Conservation (phyloP, 1,140 invertebrate species). For the Daktulosphaira vitifoliae region DNA sequence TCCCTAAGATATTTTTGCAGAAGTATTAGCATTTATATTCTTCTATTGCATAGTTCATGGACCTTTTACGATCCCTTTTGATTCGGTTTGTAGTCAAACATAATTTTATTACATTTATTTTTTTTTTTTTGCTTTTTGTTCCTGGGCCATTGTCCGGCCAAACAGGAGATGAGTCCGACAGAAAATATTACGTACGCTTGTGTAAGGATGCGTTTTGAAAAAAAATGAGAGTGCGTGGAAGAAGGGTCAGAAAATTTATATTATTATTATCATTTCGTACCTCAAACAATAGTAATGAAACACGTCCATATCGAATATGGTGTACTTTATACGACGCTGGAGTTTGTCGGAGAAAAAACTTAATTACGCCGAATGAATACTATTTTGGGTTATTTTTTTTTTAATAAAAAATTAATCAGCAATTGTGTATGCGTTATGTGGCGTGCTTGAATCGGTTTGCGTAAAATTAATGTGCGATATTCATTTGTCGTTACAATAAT, state of each 20-base stretch:
- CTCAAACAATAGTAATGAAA: conserved; percentile 7
- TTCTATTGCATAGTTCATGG: not conserved
- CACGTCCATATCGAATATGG: conserved; percentile 11
- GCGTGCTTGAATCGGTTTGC: not conserved
- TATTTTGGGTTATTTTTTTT: conserved; percentile 3
- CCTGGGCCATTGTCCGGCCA: conserved; percentile 5
- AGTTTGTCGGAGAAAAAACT: not conserved
- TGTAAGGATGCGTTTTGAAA: not conserved
- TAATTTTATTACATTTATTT: conserved; percentile 6
- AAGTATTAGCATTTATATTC: conserved; percentile 31
- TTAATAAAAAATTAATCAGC: conserved; percentile 18
- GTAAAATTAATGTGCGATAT: conserved; percentile 21
- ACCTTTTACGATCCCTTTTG: conserved; percentile 30
- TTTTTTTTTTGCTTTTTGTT: not conserved
- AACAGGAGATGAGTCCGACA: not conserved
- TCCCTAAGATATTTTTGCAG: conserved; percentile 13
- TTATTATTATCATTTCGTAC: not conserved
- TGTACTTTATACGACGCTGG: conserved; percentile 6
- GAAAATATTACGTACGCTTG: not conserved
- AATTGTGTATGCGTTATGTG: conserved; percentile 29
- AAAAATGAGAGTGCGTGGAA: not conserved
- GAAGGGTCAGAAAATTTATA: conserved; percentile 29
- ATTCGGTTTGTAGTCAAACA: conserved; percentile 2
- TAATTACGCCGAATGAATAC: conserved; percentile 19
- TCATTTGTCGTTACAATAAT: conserved; percentile 17